These are phyloP conservation scores for Cheiracanthium punctorium DNA, from an alignment of 2,888 invertebrate genomes.

Conservation along the genomic window DNA sequence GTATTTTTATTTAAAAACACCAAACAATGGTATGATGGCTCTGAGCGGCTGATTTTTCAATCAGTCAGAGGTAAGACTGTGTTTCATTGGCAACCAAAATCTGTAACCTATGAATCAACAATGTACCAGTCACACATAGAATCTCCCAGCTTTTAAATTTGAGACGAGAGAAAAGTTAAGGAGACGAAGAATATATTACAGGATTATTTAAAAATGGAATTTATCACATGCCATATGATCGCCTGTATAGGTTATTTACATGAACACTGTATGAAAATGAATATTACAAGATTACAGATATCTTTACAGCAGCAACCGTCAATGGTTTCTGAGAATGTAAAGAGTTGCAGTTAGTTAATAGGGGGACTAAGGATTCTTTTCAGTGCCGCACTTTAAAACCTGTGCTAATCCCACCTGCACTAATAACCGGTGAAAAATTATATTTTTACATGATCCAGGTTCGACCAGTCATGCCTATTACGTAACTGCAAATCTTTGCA, in stretches of 20 bases:
- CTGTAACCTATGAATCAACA: conserved; percentile 27
- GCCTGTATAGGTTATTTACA: conserved; percentile 65
- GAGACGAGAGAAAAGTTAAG: conserved; percentile 54
- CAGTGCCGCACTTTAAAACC: not conserved
- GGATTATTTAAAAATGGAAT: conserved; percentile 66
- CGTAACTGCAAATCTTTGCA: conserved; percentile 11
- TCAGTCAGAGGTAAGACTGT: conserved; percentile 37
- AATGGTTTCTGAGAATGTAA: conserved; percentile 7
- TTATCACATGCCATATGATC: conserved; percentile 69
- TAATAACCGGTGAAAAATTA: not conserved
- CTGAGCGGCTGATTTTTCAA: conserved; percentile 15
- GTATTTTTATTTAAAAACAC: conserved; percentile 66
- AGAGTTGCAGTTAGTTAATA: conserved; percentile 21
- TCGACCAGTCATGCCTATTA: not conserved
- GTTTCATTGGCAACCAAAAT: conserved; percentile 37
- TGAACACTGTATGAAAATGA: conserved; percentile 66
- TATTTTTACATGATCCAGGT: not conserved
- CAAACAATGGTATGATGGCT: conserved; percentile 68
- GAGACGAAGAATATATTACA: conserved; percentile 68
- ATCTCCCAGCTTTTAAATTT: conserved; percentile 49
- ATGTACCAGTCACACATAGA: conserved; percentile 53
- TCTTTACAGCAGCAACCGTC: conserved; percentile 57
- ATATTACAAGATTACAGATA: conserved; percentile 66
- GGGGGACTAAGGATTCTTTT: not conserved
- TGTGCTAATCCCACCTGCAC: not conserved